Evolutionary conservation across 2,888 invertebrate genomes (phyloP).

Genomic region (Standfussiana lucernea): DNA sequence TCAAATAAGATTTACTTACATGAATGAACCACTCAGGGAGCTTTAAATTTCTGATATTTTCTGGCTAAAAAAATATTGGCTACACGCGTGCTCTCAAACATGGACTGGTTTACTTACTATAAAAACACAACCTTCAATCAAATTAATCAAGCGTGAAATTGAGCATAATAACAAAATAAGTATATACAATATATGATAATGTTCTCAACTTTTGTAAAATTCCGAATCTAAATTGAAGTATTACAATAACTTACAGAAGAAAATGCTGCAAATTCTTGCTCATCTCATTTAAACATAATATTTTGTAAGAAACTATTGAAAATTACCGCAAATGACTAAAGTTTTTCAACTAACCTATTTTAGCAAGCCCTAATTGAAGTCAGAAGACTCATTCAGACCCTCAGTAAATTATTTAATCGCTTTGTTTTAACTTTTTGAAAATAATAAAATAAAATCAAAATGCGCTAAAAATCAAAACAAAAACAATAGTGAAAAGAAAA

Average conservation of each 20-base stretch:
- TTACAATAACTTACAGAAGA: background rate
- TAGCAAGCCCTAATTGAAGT: background rate
- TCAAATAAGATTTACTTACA: background rate
- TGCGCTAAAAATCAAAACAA: background rate
- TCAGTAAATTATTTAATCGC: background rate
- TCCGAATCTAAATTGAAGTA: background rate
- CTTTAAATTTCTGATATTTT: background rate
- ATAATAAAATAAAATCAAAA: background rate
- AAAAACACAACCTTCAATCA: constrained; percentile 4
- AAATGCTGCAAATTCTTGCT: background rate
- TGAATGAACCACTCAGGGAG: background rate
- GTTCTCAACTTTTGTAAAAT: background rate
- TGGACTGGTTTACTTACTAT: background rate
- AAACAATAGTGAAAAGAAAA: background rate
- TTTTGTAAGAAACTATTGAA: background rate
- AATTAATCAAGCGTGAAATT: constrained; percentile 33
- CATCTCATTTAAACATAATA: background rate
- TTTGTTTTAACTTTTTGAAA: background rate
- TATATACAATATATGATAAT: background rate
- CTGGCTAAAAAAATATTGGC: background rate
- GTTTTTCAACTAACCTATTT: background rate
- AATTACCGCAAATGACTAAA: background rate
- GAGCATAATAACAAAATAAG: background rate
- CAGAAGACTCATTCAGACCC: background rate
- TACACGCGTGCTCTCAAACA: constrained; percentile 1